Conservation (phyloP, 2,113 vertebrate species). For the Takifugu flavidus region DNA sequence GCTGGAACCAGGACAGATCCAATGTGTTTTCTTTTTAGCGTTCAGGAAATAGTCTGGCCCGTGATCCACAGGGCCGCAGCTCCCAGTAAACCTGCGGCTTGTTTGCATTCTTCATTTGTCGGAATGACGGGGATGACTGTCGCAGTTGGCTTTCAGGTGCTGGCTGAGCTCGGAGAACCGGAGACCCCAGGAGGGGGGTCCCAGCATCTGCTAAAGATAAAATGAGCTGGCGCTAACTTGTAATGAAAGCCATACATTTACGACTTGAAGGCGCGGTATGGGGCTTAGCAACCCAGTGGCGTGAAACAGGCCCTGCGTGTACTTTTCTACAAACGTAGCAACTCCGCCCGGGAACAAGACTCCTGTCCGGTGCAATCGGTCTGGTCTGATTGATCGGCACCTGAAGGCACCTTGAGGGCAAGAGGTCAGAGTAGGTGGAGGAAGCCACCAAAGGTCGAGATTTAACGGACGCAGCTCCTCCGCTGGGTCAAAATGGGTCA, state of each 20-base stretch:
- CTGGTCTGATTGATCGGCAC: too few species aligned
- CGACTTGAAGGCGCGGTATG: constrained; percentile 7
- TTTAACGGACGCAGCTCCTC: too few species aligned
- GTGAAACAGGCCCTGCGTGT: too few species aligned
- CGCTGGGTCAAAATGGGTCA: too few species aligned
- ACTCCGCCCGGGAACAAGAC: too few species aligned
- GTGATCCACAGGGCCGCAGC: constrained; percentile 5
- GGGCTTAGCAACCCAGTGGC: not conserved
- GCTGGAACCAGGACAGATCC: constrained; percentile 26
- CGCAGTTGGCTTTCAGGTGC: constrained; percentile 63
- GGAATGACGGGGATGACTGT: constrained; percentile 66
- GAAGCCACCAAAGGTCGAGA: too few species aligned
- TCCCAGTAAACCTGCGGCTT: constrained; percentile 52
- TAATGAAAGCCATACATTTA: constrained; percentile 59
- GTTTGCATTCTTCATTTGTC: constrained; percentile 59
- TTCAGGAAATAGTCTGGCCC: constrained; percentile 48
- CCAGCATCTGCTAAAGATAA: constrained; percentile 60
- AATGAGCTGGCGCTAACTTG: constrained; percentile 35
- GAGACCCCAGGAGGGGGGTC: constrained; percentile 5
- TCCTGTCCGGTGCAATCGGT: too few species aligned
- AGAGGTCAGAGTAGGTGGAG: too few species aligned
- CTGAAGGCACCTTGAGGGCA: too few species aligned
- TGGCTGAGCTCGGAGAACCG: constrained; percentile 21
- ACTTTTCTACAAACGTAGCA: too few species aligned
- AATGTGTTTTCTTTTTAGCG: constrained; percentile 64